A percentile compares a stretch with the other conserved stretches of the same genome.
These are phyloP conservation scores for Pyrocoelia pectoralis DNA, from an alignment of 2,888 invertebrate genomes.

Conservation along the genomic window DNA sequence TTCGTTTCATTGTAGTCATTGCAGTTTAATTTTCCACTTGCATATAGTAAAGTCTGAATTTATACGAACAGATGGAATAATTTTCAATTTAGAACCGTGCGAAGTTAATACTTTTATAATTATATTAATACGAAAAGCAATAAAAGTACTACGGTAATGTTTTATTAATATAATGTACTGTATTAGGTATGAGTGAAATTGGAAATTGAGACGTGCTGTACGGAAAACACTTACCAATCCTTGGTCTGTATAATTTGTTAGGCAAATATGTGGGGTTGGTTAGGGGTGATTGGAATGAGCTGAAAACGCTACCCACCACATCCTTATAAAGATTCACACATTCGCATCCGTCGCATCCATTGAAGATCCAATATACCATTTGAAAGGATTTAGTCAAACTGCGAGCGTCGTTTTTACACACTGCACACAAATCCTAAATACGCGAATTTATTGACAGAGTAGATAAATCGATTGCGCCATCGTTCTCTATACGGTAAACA, in stretches of 20 bases:
- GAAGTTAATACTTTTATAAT: too few species aligned
- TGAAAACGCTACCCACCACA: constrained; percentile 34
- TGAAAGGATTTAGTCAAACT: constrained; percentile 59
- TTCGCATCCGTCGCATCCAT: constrained; percentile 44
- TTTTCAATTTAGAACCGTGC: too few species aligned
- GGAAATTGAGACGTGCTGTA: background rate
- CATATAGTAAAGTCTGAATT: too few species aligned
- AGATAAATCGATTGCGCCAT: constrained; percentile 36
- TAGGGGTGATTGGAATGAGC: constrained; percentile 30
- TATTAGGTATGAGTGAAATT: background rate
- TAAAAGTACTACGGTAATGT: too few species aligned
- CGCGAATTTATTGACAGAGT: constrained; percentile 57
- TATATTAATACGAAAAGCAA: too few species aligned
- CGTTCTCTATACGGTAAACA: constrained; percentile 35
- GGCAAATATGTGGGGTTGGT: constrained; percentile 30
- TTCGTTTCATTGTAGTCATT: too few species aligned
- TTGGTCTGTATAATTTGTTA: constrained; percentile 26
- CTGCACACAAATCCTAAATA: constrained; percentile 60
- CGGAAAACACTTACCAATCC: constrained; percentile 2
- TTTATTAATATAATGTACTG: too few species aligned
- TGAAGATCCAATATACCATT: constrained; percentile 57
- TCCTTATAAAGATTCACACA: constrained; percentile 43
- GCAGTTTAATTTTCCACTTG: too few species aligned
- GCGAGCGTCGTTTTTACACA: constrained; percentile 54
- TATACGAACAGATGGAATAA: too few species aligned